These are phyloP conservation scores for Cyanistes caeruleus DNA, from an alignment of 2,113 vertebrate species.

Conservation along the genomic window DNA sequence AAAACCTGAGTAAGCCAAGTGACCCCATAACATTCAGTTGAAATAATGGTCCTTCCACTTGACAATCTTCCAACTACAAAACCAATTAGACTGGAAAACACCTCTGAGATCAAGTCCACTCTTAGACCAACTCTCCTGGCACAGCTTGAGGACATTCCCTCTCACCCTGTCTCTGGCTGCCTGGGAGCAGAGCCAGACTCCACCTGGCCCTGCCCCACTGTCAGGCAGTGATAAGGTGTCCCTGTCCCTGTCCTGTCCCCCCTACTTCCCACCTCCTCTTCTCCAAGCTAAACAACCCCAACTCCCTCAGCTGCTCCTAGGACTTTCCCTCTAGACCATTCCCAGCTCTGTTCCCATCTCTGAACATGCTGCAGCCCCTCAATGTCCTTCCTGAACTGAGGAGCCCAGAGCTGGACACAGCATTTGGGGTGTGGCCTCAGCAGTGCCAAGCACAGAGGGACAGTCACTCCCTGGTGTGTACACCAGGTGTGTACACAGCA, in stretches of 20 bases:
- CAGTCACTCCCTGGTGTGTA: neutral
- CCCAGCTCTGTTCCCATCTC: neutral
- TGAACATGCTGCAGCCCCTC: neutral
- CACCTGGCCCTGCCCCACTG: neutral
- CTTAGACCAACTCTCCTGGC: neutral
- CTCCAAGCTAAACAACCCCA: neutral
- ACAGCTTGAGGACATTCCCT: neutral
- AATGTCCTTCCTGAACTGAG: neutral
- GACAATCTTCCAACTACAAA: neutral
- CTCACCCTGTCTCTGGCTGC: fast-evolving
- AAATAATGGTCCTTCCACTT: neutral
- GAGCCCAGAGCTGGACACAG: neutral
- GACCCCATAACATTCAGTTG: neutral
- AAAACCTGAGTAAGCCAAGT: neutral
- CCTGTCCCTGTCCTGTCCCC: neutral
- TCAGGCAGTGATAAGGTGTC: neutral
- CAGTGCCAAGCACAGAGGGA: neutral
- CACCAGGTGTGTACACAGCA: too few relatives aligned
- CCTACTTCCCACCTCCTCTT: fast-evolving
- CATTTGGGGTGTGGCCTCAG: neutral
- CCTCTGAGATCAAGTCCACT: neutral
- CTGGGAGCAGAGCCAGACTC: neutral
- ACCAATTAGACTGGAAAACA: neutral
- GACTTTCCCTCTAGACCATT: neutral
- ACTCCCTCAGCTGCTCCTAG: neutral